Evolutionary conservation across 2,888 invertebrate genomes (phyloP), one percentile per base, ranked within the genome.

Genomic region (Conus canariensis): DNA sequence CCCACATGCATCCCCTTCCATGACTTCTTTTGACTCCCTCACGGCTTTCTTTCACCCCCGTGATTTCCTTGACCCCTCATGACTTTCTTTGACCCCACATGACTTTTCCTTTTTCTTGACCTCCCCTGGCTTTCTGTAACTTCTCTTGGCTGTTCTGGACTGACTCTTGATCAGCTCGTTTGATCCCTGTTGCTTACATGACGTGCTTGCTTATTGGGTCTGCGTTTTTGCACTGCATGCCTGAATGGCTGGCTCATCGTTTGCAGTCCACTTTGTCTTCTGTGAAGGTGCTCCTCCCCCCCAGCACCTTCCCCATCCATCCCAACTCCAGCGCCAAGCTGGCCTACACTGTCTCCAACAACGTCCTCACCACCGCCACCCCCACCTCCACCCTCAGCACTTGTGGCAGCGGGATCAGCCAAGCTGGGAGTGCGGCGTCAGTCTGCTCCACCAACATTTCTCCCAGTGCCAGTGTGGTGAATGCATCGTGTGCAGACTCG

Each of bases 281-380:
- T 82, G 22, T 89, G 85, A 95, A 95, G 92, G 93, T 95, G 64
- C 94, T 95, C 89, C 92, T 95, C 12, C 95, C 95, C 14, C 94
- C 95, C 14, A 94, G 94, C 86, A 95, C 95, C 59, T 94, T 95
- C 86, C 94, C 94, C 12, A 90, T 94, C 58, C 91, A 90, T 22
- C 86, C 90, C 56, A 93, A 93, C 56, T 92, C 93, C 14, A 93
- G 92, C 64, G 90, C 92, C 58, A 93, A 92, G 88, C 80, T 93
- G n/a, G 91, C 92, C 91, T 91, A 93, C 58, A 92, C 93, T 58
- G 92, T 93, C 60, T 91, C 93, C 16, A 92, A 93, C 87, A 93
- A 92, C 77, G 92, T 91, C 87, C 9, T 8, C 30, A 74, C 86
- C 30, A 30, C 45, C 22, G n/a, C 80, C 60, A n/a, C 25, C 56